These are phyloP conservation scores for Plebejus anna DNA, from an alignment of 2,888 invertebrate genomes.

Conservation along the genomic window DNA sequence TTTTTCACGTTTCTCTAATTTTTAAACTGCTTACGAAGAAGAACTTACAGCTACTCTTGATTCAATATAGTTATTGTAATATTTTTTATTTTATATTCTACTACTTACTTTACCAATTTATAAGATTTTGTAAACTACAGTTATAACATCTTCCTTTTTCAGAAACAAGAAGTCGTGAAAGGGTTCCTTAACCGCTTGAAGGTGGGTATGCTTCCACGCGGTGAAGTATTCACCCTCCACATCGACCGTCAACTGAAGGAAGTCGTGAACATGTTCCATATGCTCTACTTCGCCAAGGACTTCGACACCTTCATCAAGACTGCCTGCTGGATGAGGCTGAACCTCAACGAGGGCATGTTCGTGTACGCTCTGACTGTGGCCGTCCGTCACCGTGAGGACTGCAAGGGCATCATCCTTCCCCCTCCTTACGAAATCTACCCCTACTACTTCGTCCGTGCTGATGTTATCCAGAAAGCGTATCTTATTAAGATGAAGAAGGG, in stretches of 20 bases:
- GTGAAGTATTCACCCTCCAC: constrained; percentile 73
- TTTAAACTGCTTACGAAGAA: neutral
- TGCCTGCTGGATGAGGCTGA: constrained; percentile 73
- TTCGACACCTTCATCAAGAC: constrained; percentile 71
- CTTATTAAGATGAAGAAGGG: constrained; percentile 73
- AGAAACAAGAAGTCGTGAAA: constrained; percentile 80
- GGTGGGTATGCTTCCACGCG: constrained; percentile 78
- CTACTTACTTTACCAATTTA: too few relatives aligned
- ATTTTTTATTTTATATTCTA: too few relatives aligned
- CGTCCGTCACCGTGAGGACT: constrained; percentile 70
- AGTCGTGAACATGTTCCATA: constrained; percentile 73
- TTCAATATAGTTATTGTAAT: too few relatives aligned
- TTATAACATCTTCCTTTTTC: constrained; percentile 39
- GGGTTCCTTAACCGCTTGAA: constrained; percentile 76
- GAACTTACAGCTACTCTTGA: neutral
- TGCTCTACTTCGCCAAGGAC: constrained; percentile 76
- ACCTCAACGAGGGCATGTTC: constrained; percentile 79
- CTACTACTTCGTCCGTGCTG: constrained; percentile 83
- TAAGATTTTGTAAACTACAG: too few relatives aligned
- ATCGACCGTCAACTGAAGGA: constrained; percentile 72
- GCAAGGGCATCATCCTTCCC: constrained; percentile 73
- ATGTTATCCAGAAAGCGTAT: constrained; percentile 81
- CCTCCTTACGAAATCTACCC: constrained; percentile 82
- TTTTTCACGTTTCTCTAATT: neutral
- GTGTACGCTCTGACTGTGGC: constrained; percentile 76